phyloP scores from a whole-genome alignment of 2,888 invertebrate genomes.

The Mesoligia furuncula region DNA sequence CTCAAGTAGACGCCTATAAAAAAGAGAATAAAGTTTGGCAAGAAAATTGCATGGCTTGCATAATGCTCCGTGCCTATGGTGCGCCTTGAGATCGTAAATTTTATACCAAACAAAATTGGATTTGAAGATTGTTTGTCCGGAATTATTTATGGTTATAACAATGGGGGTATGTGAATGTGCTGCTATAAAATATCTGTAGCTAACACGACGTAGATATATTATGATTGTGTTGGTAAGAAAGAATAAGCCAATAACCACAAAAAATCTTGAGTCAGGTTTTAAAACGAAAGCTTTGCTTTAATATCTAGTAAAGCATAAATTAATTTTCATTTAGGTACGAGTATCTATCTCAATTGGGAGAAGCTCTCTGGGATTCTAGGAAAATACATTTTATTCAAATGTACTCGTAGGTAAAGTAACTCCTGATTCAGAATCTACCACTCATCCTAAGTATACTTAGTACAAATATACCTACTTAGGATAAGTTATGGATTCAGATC shows the following conservation, averaged over 20 bases:
- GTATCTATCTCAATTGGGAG: neutral
- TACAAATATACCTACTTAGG: neutral
- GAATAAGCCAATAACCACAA: neutral
- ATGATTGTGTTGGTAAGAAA: neutral
- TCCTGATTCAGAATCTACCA: neutral
- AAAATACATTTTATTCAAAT: neutral
- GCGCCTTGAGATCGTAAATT: conserved; percentile 79
- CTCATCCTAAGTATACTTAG: neutral
- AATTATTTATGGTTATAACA: conserved; percentile 78
- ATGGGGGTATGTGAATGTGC: conserved; percentile 54
- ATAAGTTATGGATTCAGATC: neutral
- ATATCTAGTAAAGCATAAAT: neutral
- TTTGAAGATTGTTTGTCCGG: conserved; percentile 77
- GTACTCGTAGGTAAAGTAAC: neutral
- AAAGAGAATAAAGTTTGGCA: conserved; percentile 84
- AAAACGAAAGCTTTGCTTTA: neutral
- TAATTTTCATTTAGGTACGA: neutral
- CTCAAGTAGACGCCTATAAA: conserved; percentile 89
- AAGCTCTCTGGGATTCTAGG: neutral
- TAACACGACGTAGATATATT: conserved; percentile 10
- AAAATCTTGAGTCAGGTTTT: neutral
- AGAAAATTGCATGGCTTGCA: conserved; percentile 89
- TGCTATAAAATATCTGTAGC: conserved; percentile 51
- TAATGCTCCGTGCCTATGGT: conserved; percentile 80
- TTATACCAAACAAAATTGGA: conserved; percentile 79